Evolutionary conservation across 2,113 vertebrate genomes (phyloP).

Genomic region (Vanacampus margaritifer): DNA sequence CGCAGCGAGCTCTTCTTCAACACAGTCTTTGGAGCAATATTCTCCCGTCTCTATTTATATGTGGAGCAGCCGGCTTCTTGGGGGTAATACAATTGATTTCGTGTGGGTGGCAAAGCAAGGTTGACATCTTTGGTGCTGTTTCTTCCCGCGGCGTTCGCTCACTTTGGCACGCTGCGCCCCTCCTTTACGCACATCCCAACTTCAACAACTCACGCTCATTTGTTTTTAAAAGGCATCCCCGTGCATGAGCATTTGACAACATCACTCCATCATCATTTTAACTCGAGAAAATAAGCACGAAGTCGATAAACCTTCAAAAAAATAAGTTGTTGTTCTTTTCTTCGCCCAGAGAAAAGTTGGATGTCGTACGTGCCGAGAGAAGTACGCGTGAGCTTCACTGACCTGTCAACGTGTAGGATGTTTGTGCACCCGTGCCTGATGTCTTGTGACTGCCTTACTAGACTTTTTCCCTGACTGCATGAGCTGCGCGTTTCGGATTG

Average conservation of each 20-base stretch:
- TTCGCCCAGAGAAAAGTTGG: neutral
- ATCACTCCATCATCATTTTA: neutral
- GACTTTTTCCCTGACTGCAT: neutral
- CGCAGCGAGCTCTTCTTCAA: neutral
- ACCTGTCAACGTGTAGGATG: neutral
- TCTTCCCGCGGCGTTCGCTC: conserved; percentile 72
- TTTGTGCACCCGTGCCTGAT: neutral
- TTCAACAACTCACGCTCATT: neutral
- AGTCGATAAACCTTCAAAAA: conserved; percentile 20
- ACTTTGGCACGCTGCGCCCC: conserved; percentile 70
- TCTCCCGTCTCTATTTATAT: conserved; percentile 74
- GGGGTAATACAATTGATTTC: conserved; percentile 85
- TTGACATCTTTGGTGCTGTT: conserved; percentile 80
- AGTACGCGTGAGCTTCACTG: neutral
- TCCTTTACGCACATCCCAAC: conserved; percentile 63
- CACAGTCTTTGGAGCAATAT: conserved; percentile 66
- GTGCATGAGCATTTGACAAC: neutral
- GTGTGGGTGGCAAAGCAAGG: conserved; percentile 84
- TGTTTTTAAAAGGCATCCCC: neutral
- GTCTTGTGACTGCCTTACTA: neutral
- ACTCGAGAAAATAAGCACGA: conserved; percentile 50
- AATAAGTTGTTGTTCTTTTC: neutral
- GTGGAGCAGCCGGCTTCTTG: conserved; percentile 74
- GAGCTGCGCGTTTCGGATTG: neutral
- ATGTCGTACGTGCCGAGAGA: neutral